A percentile compares a stretch with the other conserved stretches of the same genome.
Conservation (phyloP, 1,140 invertebrate species). For the Drosophila bocqueti region DNA sequence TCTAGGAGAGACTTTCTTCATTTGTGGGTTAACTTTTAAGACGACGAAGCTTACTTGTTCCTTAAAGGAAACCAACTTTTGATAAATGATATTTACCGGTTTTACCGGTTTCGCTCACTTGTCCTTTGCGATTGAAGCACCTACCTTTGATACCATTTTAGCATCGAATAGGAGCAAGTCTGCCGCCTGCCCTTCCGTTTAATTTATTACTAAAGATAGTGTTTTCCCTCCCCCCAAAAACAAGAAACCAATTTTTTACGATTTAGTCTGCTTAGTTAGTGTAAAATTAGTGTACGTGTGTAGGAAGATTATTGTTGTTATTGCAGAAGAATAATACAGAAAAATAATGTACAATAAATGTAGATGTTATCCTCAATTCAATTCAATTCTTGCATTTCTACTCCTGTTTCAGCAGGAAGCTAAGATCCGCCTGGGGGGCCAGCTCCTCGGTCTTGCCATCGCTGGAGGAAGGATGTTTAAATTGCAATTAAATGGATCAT, state of each 20-base stretch:
- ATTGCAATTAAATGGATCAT: not conserved
- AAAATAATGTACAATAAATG: constrained; percentile 41
- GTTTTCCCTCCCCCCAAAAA: not conserved
- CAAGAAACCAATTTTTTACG: constrained; percentile 9
- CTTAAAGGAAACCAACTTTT: constrained; percentile 12
- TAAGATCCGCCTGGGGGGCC: constrained; percentile 87
- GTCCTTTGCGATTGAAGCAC: not conserved
- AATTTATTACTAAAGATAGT: constrained; percentile 40
- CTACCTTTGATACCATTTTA: constrained; percentile 18
- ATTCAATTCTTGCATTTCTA: not conserved
- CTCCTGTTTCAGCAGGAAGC: constrained; percentile 85
- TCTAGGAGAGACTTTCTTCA: not conserved
- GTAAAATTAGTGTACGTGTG: constrained; percentile 4
- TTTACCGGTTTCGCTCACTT: constrained; percentile 6
- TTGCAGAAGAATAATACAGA: constrained; percentile 51
- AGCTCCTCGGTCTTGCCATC: constrained; percentile 86
- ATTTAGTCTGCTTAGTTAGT: constrained; percentile 24
- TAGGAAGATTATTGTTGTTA: constrained; percentile 53
- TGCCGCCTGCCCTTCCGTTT: constrained; percentile 44
- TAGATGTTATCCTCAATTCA: constrained; percentile 24
- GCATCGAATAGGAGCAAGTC: constrained; percentile 63
- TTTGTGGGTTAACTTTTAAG: no score
- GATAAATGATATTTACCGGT: constrained; percentile 7
- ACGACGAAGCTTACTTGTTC: constrained; percentile 9
- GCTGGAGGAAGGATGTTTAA: constrained; percentile 85